Evolutionary conservation across 2,113 vertebrate genomes (phyloP).

Genomic region (cattle (Bos taurus)): DNA sequence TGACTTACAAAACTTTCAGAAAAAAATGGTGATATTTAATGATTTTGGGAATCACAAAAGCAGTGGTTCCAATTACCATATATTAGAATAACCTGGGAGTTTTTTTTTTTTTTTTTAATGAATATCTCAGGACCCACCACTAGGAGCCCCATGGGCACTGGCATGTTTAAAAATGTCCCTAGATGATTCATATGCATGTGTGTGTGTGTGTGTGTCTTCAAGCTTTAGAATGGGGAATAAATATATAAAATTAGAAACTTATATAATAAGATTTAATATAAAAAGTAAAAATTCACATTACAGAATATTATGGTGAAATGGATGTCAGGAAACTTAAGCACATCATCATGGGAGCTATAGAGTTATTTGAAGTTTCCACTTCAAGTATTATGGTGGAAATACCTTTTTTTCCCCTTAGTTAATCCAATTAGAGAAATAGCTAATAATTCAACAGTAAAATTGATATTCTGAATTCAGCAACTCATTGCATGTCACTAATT

Average conservation of each 20-base stretch:
- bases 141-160: neutral
- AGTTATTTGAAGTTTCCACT: neutral
- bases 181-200: neutral
- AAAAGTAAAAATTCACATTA: neutral
- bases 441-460: neutral
- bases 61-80: neutral
- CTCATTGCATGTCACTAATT: neutral
- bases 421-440: neutral
- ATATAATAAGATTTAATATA: neutral
- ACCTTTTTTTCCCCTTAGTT: neutral
- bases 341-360: neutral
- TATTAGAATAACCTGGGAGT: neutral
- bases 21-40: neutral
- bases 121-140: neutral
- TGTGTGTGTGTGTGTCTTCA: neutral
- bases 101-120: neutral
- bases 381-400: neutral
- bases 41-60: neutral
- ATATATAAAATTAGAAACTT: slow-evolving; percentile 4
- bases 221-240: neutral
- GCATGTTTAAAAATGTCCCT: neutral
- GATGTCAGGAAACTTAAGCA: neutral
- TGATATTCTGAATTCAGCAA: neutral
- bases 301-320: neutral
- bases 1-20: neutral